Evolutionary conservation across 1,140 invertebrate genomes (phyloP), one percentile per base, ranked within the genome.

Genomic region (Trichonephila clavipes): DNA sequence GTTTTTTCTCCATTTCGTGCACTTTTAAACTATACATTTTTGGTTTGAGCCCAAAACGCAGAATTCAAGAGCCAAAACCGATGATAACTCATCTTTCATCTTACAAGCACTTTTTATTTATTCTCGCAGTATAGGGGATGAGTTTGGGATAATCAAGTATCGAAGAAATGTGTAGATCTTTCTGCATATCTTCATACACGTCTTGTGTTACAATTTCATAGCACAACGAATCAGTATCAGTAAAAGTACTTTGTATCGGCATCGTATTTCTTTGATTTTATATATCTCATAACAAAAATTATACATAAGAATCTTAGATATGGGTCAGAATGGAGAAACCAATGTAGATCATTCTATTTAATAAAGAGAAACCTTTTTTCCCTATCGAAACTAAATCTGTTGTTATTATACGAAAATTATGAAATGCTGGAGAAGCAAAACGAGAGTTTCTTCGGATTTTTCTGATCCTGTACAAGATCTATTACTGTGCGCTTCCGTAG

Each of bases 121-220:
- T 0, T 21, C 0, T 8, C 1, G 8, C 1, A n/a, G n/a, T n/a
- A 66, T n/a, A 93, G 44, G 62, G 66, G 72, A 90, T 94, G 88
- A 28, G 86, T 66, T 94, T 94, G 10, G 91, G 87, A 94, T 95
- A 95, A 93, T 94, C 90, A 95, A 16, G 90, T 90, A 85, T 95
- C 94, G 44, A 94, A 95, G 5, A 87, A 51, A 58, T 94, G 8
- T 94, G 8, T 83, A 44, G 18, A 18, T 94, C 72, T 88, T 94
- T 40, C 7, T 83, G 87, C 61, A 95, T 82, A 90, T 94, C 93
- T 86, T 59, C 8, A 69, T 94, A 95, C 18, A 95, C 24, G 88
- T 95, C 94, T 94, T 4, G 5, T 66, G 21, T 66, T 8, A 0
- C 0, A n/a, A 66, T 66, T 21, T 21, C 1, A n/a, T 66, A 66